phyloP scores from a whole-genome alignment of 1,140 invertebrate species.

The Palaemon carinicauda region DNA sequence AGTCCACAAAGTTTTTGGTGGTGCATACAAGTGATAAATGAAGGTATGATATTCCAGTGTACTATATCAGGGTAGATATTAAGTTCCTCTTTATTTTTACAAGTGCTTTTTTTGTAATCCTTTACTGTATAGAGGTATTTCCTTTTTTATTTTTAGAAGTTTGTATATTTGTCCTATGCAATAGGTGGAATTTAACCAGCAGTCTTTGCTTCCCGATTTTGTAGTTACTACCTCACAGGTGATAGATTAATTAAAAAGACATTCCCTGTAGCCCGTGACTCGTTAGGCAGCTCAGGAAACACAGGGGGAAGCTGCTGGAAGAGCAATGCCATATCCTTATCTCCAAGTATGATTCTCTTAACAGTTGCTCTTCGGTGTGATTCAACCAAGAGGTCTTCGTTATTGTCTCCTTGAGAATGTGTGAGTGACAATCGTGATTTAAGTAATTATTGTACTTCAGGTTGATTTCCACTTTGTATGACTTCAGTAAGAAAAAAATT shows the following conservation, averaged over 20 bases:
- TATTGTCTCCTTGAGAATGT: too few relatives aligned
- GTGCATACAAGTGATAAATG: slow-evolving; percentile 55
- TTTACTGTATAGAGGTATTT: slow-evolving; percentile 56
- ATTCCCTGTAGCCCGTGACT: slow-evolving; percentile 53
- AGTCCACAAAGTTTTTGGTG: slow-evolving; percentile 48
- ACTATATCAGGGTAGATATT: slow-evolving; percentile 59
- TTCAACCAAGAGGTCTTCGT: too few relatives aligned
- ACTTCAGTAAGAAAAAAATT: too few relatives aligned
- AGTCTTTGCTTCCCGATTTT: slow-evolving; percentile 51
- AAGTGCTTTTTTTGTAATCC: slow-evolving; percentile 53
- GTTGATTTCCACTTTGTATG: too few relatives aligned
- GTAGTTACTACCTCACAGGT: slow-evolving; percentile 58
- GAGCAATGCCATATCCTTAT: neutral
- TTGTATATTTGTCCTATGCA: slow-evolving; percentile 59
- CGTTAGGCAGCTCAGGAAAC: slow-evolving; percentile 56
- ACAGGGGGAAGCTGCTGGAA: slow-evolving; percentile 33
- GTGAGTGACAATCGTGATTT: too few relatives aligned
- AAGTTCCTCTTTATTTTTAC: slow-evolving; percentile 59
- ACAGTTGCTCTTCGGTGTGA: too few relatives aligned
- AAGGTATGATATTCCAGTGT: slow-evolving; percentile 54
- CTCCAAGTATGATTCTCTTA: neutral
- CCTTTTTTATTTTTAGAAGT: slow-evolving; percentile 46
- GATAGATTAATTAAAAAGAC: slow-evolving; percentile 58
- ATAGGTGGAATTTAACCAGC: slow-evolving; percentile 57
- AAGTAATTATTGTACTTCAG: too few relatives aligned